A percentile compares a stretch with the other conserved stretches of the same genome.
Evolutionary conservation across 92 coral and sea anemone species (phyloP).

Genomic region (Epizoanthus fatuus): DNA sequence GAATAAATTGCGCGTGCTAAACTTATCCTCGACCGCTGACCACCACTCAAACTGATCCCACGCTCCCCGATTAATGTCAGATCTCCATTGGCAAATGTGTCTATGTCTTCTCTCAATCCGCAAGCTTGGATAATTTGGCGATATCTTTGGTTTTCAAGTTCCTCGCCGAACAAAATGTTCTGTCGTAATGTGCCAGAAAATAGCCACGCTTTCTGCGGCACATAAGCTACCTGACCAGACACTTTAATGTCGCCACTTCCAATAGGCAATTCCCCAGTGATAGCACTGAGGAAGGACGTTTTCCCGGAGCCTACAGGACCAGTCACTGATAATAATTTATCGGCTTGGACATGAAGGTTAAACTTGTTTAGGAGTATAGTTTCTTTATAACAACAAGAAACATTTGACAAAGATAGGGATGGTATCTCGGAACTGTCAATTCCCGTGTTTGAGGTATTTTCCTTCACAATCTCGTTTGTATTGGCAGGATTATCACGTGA

Average conservation of each 20-base stretch:
- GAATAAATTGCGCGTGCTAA: background rate
- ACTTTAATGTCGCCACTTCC: background rate
- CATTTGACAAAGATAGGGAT: background rate
- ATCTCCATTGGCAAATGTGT: background rate
- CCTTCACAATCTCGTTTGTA: background rate
- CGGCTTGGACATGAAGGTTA: background rate
- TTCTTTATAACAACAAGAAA: background rate
- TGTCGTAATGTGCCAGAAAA: background rate
- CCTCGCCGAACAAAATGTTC: background rate
- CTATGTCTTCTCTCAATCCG: background rate
- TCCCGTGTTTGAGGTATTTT: background rate
- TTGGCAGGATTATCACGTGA: background rate
- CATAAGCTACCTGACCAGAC: background rate
- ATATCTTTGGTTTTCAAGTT: background rate
- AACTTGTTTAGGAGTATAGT: background rate
- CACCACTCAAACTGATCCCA: no score
- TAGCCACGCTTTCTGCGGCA: background rate
- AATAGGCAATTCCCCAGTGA: background rate
- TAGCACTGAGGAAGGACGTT: background rate
- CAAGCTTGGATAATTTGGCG: background rate
- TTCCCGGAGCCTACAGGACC: constrained; percentile 4
- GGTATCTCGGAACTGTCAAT: background rate
- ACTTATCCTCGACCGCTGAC: no score
- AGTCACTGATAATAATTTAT: background rate
- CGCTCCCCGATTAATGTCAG: background rate